These are phyloP conservation scores for Leptinotarsa haldemani DNA, from an alignment of 2,888 invertebrate species.

Conservation along the genomic window DNA sequence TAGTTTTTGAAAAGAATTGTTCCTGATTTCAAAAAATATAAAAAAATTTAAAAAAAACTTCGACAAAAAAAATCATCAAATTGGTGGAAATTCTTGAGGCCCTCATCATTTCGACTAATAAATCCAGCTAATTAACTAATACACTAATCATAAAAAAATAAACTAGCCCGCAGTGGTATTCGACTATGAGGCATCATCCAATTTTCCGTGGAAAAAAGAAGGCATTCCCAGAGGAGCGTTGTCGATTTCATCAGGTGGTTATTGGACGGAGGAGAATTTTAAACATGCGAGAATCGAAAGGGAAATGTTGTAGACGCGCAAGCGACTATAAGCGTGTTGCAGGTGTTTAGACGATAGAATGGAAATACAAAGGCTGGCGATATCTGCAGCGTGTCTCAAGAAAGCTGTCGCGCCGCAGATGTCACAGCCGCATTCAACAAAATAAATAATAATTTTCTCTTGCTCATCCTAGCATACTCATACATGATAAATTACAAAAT, in stretches of 20 bases:
- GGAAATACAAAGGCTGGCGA: constrained; percentile 41
- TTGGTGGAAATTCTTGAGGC: too few relatives aligned
- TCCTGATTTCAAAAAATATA: too few relatives aligned
- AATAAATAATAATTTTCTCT: constrained; percentile 24
- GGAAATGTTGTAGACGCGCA: constrained; percentile 32
- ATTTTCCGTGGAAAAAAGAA: not conserved
- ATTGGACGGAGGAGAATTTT: constrained; percentile 32
- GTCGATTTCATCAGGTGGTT: constrained; percentile 37
- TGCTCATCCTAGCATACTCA: constrained; percentile 14
- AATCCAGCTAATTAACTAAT: too few relatives aligned
- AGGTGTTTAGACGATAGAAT: constrained; percentile 53
- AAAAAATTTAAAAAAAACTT: too few relatives aligned
- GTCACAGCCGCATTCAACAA: constrained; percentile 31
- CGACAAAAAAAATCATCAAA: too few relatives aligned
- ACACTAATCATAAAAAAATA: too few relatives aligned
- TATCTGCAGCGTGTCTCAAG: constrained; percentile 62
- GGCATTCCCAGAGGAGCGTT: not conserved
- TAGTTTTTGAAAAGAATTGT: too few relatives aligned
- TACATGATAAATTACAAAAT: not conserved
- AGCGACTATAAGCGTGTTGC: constrained; percentile 43
- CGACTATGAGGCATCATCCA: too few relatives aligned
- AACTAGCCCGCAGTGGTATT: too few relatives aligned
- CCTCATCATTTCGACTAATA: not conserved
- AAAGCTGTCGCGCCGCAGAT: constrained; percentile 62
- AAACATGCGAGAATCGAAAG: constrained; percentile 33